Evolutionary conservation across 2,113 vertebrate genomes (phyloP).

Genomic region (Todiramphus saurophagus): DNA sequence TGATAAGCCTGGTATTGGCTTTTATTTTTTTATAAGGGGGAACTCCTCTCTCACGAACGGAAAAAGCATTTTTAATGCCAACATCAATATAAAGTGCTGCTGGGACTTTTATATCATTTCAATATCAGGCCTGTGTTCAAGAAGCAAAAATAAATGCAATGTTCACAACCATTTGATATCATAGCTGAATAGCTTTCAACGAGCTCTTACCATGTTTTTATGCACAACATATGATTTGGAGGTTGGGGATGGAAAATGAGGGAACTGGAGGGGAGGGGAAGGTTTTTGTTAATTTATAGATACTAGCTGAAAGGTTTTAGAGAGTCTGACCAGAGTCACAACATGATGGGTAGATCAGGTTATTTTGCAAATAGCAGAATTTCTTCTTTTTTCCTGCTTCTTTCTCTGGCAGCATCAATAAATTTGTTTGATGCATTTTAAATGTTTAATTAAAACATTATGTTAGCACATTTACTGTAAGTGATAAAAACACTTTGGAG

Average conservation of each 20-base stretch:
- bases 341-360: background rate
- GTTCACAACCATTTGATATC: constrained; percentile 53
- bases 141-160: constrained; percentile 49
- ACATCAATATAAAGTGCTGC: constrained; percentile 66
- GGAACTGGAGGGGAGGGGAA: background rate
- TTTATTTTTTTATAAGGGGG: constrained; percentile 63
- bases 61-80: constrained; percentile 68
- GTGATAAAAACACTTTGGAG: constrained; percentile 61
- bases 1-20: constrained; percentile 57
- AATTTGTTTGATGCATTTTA: constrained; percentile 71
- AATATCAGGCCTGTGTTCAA: constrained; percentile 50
- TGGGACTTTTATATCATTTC: constrained; percentile 65
- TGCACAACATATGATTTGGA: constrained; percentile 31
- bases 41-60: constrained; percentile 46
- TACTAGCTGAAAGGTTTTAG: constrained; percentile 20
- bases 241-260: constrained; percentile 15
- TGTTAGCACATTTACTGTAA: constrained; percentile 65
- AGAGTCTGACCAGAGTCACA: constrained; percentile 6
- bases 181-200: constrained; percentile 41
- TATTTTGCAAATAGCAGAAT: constrained; percentile 40
- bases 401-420: constrained; percentile 49
- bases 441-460: constrained; percentile 77
- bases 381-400: background rate
- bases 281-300: constrained; percentile 38
- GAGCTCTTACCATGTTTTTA: constrained; percentile 49